Conservation (phyloP, 1,140 invertebrate genomes). For the Brachionus rotundiformis region DNA sequence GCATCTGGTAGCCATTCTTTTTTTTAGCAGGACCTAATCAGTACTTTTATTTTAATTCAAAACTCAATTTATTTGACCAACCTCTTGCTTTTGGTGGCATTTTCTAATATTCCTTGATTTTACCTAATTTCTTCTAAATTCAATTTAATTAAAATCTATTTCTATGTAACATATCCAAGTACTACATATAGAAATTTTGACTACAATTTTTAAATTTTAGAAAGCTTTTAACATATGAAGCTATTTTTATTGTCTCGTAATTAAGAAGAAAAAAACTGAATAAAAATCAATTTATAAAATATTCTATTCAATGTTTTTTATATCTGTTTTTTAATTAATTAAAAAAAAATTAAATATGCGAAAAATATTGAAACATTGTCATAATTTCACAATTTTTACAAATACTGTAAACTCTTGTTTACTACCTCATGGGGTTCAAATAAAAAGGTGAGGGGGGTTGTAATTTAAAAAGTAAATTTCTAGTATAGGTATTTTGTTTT, state of each 20-base stretch:
- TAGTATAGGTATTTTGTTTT: no score
- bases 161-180: background rate
- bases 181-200: background rate
- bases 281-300: no score
- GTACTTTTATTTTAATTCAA: background rate
- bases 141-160: background rate
- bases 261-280: no score
- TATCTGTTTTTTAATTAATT: no score
- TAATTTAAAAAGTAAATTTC: no score
- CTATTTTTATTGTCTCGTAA: background rate
- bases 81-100: conserved; percentile 51
- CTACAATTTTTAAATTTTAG: background rate
- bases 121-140: background rate
- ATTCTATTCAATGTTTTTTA: no score
- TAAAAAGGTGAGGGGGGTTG: no score
- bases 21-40: conserved; percentile 38
- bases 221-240: background rate
- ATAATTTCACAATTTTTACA: no score
- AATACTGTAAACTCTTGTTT: no score
- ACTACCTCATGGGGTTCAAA: no score
- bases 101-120: background rate
- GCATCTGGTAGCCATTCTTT: conserved; percentile 50
- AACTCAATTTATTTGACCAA: background rate
- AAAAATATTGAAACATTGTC: no score
- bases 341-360: no score